phyloP scores from a whole-genome alignment of 2,888 invertebrate species.

The Drosophila dives region DNA sequence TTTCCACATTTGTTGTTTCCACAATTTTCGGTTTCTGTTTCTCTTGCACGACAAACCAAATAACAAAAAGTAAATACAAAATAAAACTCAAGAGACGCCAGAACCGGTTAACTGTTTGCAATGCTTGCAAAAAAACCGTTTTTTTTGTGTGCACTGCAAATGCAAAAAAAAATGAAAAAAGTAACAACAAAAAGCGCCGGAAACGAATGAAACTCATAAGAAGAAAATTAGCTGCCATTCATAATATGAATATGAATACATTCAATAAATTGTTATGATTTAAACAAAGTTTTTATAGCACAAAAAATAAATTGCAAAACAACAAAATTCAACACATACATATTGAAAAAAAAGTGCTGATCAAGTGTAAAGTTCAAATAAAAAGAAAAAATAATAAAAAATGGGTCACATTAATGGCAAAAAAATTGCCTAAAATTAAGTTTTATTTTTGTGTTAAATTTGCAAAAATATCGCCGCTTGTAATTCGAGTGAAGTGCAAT shows the following conservation, averaged over 20 bases:
- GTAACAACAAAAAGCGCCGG: slow-evolving; percentile 42
- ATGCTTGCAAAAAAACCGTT: slow-evolving; percentile 50
- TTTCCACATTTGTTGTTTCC: slow-evolving; percentile 16
- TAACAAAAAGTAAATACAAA: slow-evolving; percentile 17
- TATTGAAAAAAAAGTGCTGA: slow-evolving; percentile 42
- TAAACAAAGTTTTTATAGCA: slow-evolving; percentile 4
- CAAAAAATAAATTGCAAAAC: background rate
- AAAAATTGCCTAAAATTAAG: slow-evolving; percentile 2
- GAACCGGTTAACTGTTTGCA: slow-evolving; percentile 72
- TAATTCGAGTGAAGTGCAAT: slow-evolving; percentile 45
- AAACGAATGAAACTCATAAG: slow-evolving; percentile 40
- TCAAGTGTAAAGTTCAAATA: slow-evolving; percentile 17
- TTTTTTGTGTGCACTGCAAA: slow-evolving; percentile 44
- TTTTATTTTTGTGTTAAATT: slow-evolving; percentile 9
- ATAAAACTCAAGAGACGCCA: slow-evolving; percentile 47
- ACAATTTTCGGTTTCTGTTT: slow-evolving; percentile 24
- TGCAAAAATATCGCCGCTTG: slow-evolving; percentile 15
- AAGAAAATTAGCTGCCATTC: slow-evolving; percentile 51
- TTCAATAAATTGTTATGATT: slow-evolving; percentile 17
- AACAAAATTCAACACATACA: background rate
- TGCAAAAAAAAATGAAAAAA: slow-evolving; percentile 42
- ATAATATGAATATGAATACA: slow-evolving; percentile 34
- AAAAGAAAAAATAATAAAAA: slow-evolving; percentile 8
- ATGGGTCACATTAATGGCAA: slow-evolving; percentile 28
- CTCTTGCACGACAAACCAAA: slow-evolving; percentile 38